These are phyloP conservation scores for Mastacembelus armatus DNA, from an alignment of 2,797 vertebrate genomes.

Conservation along the genomic window DNA sequence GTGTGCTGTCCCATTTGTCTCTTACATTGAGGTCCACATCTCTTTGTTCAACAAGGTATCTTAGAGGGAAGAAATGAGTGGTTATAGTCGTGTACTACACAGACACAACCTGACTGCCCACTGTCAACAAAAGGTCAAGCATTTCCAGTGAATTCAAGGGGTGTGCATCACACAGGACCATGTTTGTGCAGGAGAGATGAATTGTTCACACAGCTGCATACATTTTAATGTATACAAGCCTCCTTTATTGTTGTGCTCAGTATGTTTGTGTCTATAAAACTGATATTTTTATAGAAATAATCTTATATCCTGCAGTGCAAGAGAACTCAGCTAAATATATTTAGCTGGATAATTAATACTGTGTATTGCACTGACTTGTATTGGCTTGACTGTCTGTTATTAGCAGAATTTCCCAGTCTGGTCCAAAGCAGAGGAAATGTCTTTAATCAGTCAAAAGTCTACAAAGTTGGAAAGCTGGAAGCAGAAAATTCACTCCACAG, in stretches of 20 bases:
- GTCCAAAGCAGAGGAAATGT: background rate
- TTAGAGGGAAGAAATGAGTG: slow-evolving; percentile 53
- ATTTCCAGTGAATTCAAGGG: background rate
- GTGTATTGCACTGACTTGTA: no score
- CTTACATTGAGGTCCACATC: slow-evolving; percentile 97
- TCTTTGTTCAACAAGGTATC: slow-evolving; percentile 95
- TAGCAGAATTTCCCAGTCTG: no score
- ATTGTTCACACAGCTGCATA: background rate
- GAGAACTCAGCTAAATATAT: background rate
- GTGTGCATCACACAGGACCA: background rate
- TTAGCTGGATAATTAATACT: background rate
- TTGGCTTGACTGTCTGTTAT: background rate
- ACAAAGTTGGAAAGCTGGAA: background rate
- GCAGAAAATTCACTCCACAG: background rate
- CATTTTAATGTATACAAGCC: background rate
- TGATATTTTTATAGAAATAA: background rate
- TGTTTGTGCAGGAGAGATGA: background rate
- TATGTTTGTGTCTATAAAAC: background rate
- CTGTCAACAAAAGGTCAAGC: background rate
- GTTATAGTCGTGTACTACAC: background rate
- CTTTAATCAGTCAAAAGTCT: no score
- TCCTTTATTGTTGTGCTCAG: background rate
- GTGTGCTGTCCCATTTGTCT: slow-evolving; percentile 98
- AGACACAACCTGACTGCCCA: background rate
- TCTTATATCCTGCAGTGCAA: no score